Conservation (phyloP, 1,140 invertebrate genomes). For the Heliconius hewitsoni region DNA sequence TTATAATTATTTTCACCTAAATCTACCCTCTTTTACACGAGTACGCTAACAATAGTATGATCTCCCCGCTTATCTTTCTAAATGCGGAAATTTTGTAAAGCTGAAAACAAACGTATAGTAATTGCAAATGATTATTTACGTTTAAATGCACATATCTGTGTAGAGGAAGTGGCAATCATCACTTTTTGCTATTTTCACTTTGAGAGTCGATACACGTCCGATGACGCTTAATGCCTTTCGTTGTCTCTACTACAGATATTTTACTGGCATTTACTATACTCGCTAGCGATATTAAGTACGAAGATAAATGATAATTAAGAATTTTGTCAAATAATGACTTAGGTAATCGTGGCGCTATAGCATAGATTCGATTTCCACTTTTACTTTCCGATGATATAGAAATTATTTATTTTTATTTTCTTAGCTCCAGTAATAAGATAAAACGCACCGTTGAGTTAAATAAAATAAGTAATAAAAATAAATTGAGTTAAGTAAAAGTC, state of each 20-base stretch:
- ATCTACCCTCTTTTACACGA: no score
- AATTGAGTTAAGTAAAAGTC: no score
- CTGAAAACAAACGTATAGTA: not conserved
- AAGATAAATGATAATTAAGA: not conserved
- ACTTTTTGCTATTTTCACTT: conserved; percentile 32
- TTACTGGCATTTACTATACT: not conserved
- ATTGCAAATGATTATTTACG: not conserved
- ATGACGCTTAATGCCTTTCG: conserved; percentile 33
- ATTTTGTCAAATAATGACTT: not conserved
- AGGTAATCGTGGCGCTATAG: no score
- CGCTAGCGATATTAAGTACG: not conserved
- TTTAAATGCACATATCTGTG: not conserved
- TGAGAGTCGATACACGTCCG: conserved; percentile 33
- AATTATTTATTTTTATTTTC: no score
- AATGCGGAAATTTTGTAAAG: not conserved
- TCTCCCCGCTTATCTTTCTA: not conserved
- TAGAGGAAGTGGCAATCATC: conserved; percentile 28
- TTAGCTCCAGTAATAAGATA: no score
- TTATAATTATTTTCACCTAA: no score
- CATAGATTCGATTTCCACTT: no score
- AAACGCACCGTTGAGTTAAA: no score
- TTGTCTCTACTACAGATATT: not conserved
- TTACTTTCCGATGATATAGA: no score
- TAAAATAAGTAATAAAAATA: no score
- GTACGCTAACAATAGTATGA: no score